Evolutionary conservation across 37 sponge, comb jelly and placozoan genomes (phyloP).

Genomic region (Oopsacas minuta): DNA sequence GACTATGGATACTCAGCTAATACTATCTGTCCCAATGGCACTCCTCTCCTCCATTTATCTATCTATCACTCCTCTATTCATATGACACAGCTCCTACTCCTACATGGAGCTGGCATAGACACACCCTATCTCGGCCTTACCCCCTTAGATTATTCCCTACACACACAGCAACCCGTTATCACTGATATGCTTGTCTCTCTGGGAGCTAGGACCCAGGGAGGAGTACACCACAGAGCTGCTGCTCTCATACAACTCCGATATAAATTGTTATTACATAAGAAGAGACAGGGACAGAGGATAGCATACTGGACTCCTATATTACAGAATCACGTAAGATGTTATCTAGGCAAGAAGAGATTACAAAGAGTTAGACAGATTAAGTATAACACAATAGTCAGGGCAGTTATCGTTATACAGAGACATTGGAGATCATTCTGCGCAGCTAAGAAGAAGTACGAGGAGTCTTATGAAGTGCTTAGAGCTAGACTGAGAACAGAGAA

Average conservation of each 20-base stretch:
- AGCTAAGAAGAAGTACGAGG: constrained; percentile 49
- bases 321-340: constrained; percentile 22
- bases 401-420: constrained; percentile 49
- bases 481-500: constrained; percentile 34
- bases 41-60: constrained; percentile 40
- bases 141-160: constrained; percentile 26
- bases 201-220: constrained; percentile 41
- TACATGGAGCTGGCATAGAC: neutral
- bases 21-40: neutral
- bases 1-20: neutral
- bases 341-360: constrained; percentile 23
- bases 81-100: neutral
- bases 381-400: constrained; percentile 20
- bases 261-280: constrained; percentile 22
- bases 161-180: neutral
- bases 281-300: neutral
- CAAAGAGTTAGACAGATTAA: constrained; percentile 20
- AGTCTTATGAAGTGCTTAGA: constrained; percentile 31
- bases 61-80: neutral
- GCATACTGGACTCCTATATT: constrained; percentile 20
- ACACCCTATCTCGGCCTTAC: neutral
- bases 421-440: constrained; percentile 47
- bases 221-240: constrained; percentile 52
- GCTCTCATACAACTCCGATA: constrained; percentile 51
- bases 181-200: constrained; percentile 25